Percentiles rank a stretch among this genome's conserved stretches.
phyloP scores from a whole-genome alignment of 2,113 vertebrate genomes.

The human (Homo sapiens) region DNA sequence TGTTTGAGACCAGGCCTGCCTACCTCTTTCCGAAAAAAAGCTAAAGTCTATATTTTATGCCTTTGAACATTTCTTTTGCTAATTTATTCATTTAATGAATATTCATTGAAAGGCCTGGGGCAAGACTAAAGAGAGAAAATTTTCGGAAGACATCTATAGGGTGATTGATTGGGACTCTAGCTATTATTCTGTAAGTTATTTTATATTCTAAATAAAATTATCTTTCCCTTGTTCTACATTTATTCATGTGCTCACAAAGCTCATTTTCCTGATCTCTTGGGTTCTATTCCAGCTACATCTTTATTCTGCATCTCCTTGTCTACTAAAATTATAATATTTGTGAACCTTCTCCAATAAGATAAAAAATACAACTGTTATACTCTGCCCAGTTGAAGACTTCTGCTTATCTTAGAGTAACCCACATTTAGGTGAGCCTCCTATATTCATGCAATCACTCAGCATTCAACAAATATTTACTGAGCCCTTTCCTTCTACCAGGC shows the following conservation, averaged over 20 bases:
- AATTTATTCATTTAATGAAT: constrained; percentile 5
- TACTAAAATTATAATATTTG: neutral
- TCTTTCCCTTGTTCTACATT: neutral
- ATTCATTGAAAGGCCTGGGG: neutral
- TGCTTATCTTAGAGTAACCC: neutral
- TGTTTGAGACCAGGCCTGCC: neutral
- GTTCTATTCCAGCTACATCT: neutral
- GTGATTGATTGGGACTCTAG: neutral
- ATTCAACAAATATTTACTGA: neutral
- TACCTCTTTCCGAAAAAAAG: neutral
- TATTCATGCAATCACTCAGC: neutral
- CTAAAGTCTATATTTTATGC: neutral
- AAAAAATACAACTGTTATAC: neutral
- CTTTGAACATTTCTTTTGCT: neutral
- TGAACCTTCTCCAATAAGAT: neutral
- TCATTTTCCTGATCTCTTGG: neutral
- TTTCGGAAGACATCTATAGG: neutral
- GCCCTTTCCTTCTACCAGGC: neutral
- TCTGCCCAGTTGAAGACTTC: neutral
- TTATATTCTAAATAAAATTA: neutral
- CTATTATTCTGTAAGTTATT: constrained; percentile 2
- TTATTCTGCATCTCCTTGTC: neutral
- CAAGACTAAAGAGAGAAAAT: neutral
- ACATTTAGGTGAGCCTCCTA: neutral
- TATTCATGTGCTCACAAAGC: neutral